Base-by-base conservation (phyloP, 1,140 invertebrate genomes). In the Varroa destructor region DNA sequence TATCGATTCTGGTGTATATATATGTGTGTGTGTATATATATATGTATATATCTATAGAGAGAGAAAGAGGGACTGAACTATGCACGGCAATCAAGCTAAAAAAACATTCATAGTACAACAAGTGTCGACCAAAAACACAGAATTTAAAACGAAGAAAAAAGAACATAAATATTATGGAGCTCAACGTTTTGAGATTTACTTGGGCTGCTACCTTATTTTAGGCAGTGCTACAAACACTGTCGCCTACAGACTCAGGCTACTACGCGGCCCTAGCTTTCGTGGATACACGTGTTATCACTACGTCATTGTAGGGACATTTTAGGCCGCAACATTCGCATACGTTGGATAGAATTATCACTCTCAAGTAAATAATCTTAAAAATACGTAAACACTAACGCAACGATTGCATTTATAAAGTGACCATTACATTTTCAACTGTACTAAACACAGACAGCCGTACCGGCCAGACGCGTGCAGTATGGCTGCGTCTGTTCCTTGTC, bases 11-110 rank as follows among this genome's bases (percentile, higher is more conserved):
- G 25, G 25, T 25, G 25, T 25, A 25, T 25, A 25, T 25, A 25
- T 25, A 25, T 25, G 25, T 25, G 25, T 25, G 25, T 25, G 25
- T 25, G 25, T 25, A 25, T 25, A 25, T 25, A 25, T 25, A 25
- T 25, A 25, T 25, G 25, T 51, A 8, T 0, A 58, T 12, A 58
- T 3, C 57, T 3, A 58, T 3, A 58, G 57, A 58, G 57, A 58
- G 57, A 58, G 57, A 58, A 12, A 58, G 57, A 58, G 57, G 12
- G 57, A 58, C 6, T 5, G 57, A 58, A 58, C 4, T 36, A 12
- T 36, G 10, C 6, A 58, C 57, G 12, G 12, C 25, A 58, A 42
- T 58, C 40, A 36, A 58, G n/a, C 55, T n/a, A n/a, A 56, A 56
- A 56, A n/a, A 56, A 56, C 10, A 56, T n/a, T n/a, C 55, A n/a